Conservation (phyloP, 2,888 invertebrate genomes). For the Atethmia centrago region DNA sequence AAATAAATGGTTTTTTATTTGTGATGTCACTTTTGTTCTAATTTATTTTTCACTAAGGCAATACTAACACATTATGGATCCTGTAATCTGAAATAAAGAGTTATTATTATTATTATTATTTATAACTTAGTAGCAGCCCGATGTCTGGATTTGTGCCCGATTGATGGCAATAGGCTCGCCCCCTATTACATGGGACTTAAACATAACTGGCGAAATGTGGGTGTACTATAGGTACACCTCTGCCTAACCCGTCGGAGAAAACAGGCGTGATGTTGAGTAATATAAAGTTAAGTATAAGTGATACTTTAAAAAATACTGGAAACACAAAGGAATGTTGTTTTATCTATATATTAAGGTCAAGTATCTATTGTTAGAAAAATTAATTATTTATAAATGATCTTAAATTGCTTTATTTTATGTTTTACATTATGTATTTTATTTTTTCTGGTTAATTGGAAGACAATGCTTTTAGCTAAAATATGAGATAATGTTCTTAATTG, state of each 20-base stretch:
- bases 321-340: background rate
- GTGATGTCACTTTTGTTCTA: no score
- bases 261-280: background rate
- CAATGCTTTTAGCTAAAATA: background rate
- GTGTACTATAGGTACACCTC: no score
- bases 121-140: background rate
- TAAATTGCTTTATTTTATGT: constrained; percentile 26
- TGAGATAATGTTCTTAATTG: background rate
- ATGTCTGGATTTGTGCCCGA: background rate
- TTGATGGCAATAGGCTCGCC: background rate
- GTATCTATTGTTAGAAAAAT: constrained; percentile 9
- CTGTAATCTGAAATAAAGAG: no score
- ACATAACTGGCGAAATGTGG: no score
- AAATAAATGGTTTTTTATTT: no score
- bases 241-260: background rate
- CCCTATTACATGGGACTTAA: no score
- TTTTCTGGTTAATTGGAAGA: background rate
- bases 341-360: background rate
- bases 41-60: no score
- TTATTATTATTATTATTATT: no score
- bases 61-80: no score
- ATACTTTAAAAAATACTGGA: background rate
- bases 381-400: constrained; percentile 29
- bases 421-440: background rate
- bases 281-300: background rate